Percentiles rank a stretch among this genome's conserved stretches.
Evolutionary conservation across 2,797 vertebrate genomes (phyloP).

Genomic region (Gila robusta): DNA sequence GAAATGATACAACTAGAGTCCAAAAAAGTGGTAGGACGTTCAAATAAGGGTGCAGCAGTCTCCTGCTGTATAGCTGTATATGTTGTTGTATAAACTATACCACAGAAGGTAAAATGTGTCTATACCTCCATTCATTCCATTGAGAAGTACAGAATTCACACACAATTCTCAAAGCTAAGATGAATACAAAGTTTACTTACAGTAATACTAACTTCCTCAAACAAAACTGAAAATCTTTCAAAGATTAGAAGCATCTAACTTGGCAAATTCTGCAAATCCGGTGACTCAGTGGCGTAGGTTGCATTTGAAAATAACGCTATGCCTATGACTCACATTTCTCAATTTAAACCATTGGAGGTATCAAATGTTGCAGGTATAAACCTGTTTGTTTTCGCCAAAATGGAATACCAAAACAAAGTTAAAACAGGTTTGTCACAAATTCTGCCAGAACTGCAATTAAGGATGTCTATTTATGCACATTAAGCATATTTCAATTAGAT

Average conservation of each 20-base stretch:
- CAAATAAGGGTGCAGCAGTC: neutral
- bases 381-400: neutral
- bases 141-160: neutral
- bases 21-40: neutral
- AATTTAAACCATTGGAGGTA: neutral
- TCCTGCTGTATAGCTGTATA: neutral
- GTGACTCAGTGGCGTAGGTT: conserved; percentile 7
- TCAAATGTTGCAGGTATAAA: conserved; percentile 18
- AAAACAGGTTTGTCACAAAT: neutral
- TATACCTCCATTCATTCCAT: neutral
- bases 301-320: conserved; percentile 1
- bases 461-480: neutral
- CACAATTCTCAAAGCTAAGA: neutral
- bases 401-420: neutral
- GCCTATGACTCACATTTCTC: conserved; percentile 4
- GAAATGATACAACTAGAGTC: neutral
- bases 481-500: neutral
- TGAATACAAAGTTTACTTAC: neutral
- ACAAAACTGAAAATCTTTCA: neutral
- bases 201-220: neutral
- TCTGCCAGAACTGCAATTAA: neutral
- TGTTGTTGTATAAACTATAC: neutral
- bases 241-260: neutral
- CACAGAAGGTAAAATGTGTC: neutral
- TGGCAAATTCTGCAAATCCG: conserved; percentile 1